These are phyloP conservation scores for Anadara kagoshimensis DNA, from an alignment of 1,140 invertebrate genomes.

Conservation along the genomic window DNA sequence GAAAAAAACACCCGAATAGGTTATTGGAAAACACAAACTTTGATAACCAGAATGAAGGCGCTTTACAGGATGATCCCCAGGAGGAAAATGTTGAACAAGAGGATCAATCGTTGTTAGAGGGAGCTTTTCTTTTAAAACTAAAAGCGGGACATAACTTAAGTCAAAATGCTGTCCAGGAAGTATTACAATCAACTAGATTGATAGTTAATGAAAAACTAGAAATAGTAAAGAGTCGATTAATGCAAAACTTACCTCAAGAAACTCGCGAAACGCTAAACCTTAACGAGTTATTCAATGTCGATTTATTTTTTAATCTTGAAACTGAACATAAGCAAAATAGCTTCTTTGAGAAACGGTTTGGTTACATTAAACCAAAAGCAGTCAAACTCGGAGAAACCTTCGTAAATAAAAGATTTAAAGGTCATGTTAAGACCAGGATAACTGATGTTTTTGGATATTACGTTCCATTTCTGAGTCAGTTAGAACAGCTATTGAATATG, in stretches of 20 bases:
- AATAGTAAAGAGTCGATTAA: neutral
- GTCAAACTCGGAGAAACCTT: conserved; percentile 7
- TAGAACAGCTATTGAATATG: conserved; percentile 9
- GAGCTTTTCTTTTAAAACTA: conserved; percentile 11
- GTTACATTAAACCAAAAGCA: conserved; percentile 6
- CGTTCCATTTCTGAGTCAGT: conserved; percentile 5
- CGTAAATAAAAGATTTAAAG: neutral
- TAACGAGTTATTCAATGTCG: conserved; percentile 1
- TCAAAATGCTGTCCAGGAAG: conserved; percentile 3
- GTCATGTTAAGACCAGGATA: neutral
- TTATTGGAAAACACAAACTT: neutral
- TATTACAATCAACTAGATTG: conserved; percentile 1
- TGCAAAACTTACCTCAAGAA: neutral
- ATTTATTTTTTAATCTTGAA: conserved; percentile 6
- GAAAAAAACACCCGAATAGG: neutral
- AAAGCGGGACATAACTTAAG: conserved; percentile 13
- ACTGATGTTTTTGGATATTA: conserved; percentile 12
- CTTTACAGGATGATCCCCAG: neutral
- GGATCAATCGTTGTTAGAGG: neutral
- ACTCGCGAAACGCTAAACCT: conserved; percentile 3
- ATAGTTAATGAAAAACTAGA: conserved; percentile 9
- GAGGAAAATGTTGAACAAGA: neutral
- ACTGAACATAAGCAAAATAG: conserved; percentile 16
- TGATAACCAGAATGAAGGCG: neutral
- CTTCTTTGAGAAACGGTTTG: conserved; percentile 3